These are phyloP conservation scores for Marisa cornuarietis DNA, from an alignment of 1,140 invertebrate genomes.

Conservation along the genomic window DNA sequence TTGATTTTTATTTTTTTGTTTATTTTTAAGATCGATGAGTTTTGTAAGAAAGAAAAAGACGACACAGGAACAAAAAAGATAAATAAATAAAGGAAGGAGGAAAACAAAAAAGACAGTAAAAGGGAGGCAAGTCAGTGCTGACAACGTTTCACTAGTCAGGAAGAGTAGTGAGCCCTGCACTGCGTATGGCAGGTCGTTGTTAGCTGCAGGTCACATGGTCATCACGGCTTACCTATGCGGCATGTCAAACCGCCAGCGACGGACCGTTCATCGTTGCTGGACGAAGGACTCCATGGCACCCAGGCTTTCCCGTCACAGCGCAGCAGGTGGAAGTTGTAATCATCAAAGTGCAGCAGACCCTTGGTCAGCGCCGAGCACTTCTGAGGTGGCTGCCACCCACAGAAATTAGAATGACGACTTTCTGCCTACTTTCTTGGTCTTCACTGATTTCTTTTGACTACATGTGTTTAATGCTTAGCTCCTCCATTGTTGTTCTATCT, in stretches of 20 bases:
- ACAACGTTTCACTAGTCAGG: not conserved
- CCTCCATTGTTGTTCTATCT: too few relatives aligned
- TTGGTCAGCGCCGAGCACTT: conserved; percentile 55
- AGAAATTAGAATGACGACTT: too few relatives aligned
- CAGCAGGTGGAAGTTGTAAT: conserved; percentile 49
- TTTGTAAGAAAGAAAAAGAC: not conserved
- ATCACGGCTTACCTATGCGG: conserved; percentile 32
- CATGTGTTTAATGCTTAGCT: too few relatives aligned
- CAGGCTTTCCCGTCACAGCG: conserved; percentile 56
- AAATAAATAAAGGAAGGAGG: not conserved
- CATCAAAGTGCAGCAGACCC: conserved; percentile 57
- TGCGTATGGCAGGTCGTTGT: too few relatives aligned
- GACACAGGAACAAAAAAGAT: not conserved
- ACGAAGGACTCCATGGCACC: conserved; percentile 48
- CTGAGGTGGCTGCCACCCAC: conserved; percentile 46
- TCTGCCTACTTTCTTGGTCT: too few relatives aligned
- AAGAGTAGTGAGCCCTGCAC: not conserved
- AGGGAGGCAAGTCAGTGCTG: not conserved
- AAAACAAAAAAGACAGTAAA: not conserved
- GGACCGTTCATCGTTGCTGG: conserved; percentile 44
- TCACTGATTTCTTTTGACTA: too few relatives aligned
- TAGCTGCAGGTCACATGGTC: not conserved
- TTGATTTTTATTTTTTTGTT: too few relatives aligned
- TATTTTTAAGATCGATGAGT: too few relatives aligned
- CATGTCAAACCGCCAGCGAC: conserved; percentile 31